Evolutionary conservation across 2,888 invertebrate species (phyloP), one percentile per base, ranked within the genome.

Genomic region (Coenonympha arcania): DNA sequence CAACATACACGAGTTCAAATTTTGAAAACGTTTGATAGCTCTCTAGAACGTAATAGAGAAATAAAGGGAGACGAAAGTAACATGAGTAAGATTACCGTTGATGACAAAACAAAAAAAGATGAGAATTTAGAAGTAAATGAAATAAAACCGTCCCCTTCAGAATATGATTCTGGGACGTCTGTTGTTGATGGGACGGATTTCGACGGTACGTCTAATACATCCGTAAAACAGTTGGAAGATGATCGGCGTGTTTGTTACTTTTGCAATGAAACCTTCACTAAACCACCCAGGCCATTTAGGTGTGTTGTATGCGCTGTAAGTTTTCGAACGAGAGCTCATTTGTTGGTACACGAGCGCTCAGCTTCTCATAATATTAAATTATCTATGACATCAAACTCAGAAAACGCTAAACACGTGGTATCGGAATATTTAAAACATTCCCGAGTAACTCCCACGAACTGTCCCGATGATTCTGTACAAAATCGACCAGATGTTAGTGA

Each of bases 341-440:
- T 97, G 48, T 95, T 96, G 69, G 97, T 96, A 78, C 98, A 98
- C 73, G 94, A 95, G 74, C 89, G 95, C 51, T 95, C 95, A 46
- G 94, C 95, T 66, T 92, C 93, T 56, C 97, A 97, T 85, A 92
- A 94, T 65, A 96, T 95, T 70, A 96, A 96, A 88, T 95, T 95
- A 60, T 93, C 91, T 65, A 93, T 93, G 93, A 93, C 44, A 11
- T 71, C 68, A 22, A 82, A 79, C 58, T 78, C 84, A 33, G 84
- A 83, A 68, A 84, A 34, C 16, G 44, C 44, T 11, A 44, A 44
- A 34, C 44, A 44, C 4, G 44, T 91, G 1, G 90, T 90, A 3
- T 89, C 44, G n/a, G 34, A 44, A 16, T 44, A 89, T 71, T 76
- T 91, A 54, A 91, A 90, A 73, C 84, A 90, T 60, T 89, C 90